Percentiles rank a stretch among this genome's conserved stretches.
phyloP scores from a whole-genome alignment of 2,888 invertebrate species.

The Lasius fuliginosus region DNA sequence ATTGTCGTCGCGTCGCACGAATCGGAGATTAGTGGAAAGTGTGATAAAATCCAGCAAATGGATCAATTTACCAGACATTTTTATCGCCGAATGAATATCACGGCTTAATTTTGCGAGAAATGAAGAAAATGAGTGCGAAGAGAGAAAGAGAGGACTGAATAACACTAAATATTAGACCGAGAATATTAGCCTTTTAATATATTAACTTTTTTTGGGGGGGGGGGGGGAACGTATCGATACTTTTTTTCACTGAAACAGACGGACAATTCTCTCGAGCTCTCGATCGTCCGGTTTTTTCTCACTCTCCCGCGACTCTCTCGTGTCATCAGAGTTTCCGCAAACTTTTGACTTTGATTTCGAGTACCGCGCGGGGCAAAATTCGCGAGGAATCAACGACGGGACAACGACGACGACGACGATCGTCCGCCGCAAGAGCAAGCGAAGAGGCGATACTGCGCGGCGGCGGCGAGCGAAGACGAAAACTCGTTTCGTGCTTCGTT shows the following conservation, averaged over 20 bases:
- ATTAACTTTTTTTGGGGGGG: constrained; percentile 3
- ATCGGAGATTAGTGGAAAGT: constrained; percentile 1
- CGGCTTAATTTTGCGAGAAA: constrained; percentile 1
- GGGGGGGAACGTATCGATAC: background rate
- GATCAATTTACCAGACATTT: constrained; percentile 2
- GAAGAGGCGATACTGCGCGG: background rate
- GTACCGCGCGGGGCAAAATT: background rate
- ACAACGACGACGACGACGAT: constrained; percentile 22
- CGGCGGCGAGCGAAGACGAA: constrained; percentile 53
- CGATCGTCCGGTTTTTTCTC: background rate
- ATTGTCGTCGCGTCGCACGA: background rate
- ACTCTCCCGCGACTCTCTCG: background rate
- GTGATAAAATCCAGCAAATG: background rate
- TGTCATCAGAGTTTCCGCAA: constrained; percentile 7
- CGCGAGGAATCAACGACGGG: constrained; percentile 41
- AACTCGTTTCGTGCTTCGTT: constrained; percentile 76
- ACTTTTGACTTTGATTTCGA: background rate
- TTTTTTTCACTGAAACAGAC: constrained; percentile 2
- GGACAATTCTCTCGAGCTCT: background rate
- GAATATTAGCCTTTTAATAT: constrained; percentile 26
- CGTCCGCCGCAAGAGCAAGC: background rate
- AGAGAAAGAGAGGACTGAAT: background rate
- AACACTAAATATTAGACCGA: background rate
- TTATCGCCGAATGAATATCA: background rate
- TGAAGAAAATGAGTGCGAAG: background rate